Conservation (phyloP, 1,140 invertebrate species). For the Drosophila pachea region DNA sequence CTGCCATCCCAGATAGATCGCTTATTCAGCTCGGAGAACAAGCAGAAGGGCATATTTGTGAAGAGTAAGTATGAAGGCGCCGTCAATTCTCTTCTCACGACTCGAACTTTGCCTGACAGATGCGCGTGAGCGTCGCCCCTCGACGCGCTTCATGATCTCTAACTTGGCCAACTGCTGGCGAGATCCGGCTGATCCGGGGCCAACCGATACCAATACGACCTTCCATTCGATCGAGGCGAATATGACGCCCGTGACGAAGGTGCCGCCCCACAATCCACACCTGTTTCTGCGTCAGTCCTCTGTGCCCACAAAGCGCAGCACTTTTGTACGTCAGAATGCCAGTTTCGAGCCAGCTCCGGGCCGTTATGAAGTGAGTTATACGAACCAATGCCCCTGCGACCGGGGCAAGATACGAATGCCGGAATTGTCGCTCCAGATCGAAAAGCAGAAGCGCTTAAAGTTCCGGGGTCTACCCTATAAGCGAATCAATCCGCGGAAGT, state of each 20-base stretch:
- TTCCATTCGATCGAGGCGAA: conserved; percentile 14
- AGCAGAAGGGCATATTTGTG: conserved; percentile 62
- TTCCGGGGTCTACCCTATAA: conserved; percentile 62
- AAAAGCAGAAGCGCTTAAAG: conserved; percentile 61
- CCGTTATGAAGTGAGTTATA: conserved; percentile 57
- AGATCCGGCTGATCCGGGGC: conserved; percentile 57
- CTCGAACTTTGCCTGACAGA: conserved; percentile 30
- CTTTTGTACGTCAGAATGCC: conserved; percentile 30
- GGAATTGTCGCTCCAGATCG: conserved; percentile 44
- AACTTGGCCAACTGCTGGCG: conserved; percentile 44
- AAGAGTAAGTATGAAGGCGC: conserved; percentile 46
- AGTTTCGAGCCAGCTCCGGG: conserved; percentile 63
- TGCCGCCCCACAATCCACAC: conserved; percentile 51
- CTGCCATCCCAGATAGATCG: conserved; percentile 42
- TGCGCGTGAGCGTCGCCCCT: conserved; percentile 58
- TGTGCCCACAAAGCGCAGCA: conserved; percentile 43
- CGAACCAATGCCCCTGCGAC: conserved; percentile 50
- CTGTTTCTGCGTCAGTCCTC: conserved; percentile 49
- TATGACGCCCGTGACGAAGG: conserved; percentile 18
- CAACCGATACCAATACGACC: conserved; percentile 45
- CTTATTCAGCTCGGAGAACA: conserved; percentile 45
- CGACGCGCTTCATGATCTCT: conserved; percentile 47
- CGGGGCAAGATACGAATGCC: conserved; percentile 41
- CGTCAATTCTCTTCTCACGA: background rate
- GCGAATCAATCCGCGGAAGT: conserved; percentile 32